Evolutionary conservation across 2,113 vertebrate genomes (phyloP).

Genomic region (Silurus asotus): DNA sequence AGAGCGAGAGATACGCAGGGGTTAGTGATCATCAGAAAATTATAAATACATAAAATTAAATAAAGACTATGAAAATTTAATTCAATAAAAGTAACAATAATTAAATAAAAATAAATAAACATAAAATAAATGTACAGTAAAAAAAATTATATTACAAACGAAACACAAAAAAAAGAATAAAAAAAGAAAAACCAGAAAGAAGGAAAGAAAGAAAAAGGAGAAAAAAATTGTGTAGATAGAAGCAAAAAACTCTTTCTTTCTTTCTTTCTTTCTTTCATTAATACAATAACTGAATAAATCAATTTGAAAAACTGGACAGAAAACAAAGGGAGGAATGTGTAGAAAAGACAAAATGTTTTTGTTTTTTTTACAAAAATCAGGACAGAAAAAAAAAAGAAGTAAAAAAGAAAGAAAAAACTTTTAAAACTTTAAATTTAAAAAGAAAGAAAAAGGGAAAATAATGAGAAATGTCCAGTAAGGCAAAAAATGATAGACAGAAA

Average conservation of each 20-base stretch:
- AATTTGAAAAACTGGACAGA: neutral
- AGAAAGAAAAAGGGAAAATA: neutral
- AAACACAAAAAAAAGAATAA: neutral
- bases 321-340: neutral
- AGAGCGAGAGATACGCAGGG: conserved; percentile 71
- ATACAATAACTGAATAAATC: too few species aligned
- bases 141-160: neutral
- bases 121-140: too few species aligned
- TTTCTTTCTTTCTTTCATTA: too few species aligned
- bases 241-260: neutral
- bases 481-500: neutral
- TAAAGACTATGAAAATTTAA: too few species aligned
- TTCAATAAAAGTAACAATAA: neutral
- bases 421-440: neutral
- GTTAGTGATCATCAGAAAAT: conserved; percentile 54
- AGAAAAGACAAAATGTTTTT: neutral
- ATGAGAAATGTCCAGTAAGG: neutral
- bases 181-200: neutral
- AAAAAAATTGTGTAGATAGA: neutral
- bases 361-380: too few species aligned
- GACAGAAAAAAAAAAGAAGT: neutral
- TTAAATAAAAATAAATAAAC: neutral
- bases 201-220: neutral
- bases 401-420: neutral
- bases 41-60: conserved; percentile 1